A percentile compares a stretch with the other conserved stretches of the same genome.
Conservation (phyloP, 2,113 vertebrate species). For the Pipa parva region DNA sequence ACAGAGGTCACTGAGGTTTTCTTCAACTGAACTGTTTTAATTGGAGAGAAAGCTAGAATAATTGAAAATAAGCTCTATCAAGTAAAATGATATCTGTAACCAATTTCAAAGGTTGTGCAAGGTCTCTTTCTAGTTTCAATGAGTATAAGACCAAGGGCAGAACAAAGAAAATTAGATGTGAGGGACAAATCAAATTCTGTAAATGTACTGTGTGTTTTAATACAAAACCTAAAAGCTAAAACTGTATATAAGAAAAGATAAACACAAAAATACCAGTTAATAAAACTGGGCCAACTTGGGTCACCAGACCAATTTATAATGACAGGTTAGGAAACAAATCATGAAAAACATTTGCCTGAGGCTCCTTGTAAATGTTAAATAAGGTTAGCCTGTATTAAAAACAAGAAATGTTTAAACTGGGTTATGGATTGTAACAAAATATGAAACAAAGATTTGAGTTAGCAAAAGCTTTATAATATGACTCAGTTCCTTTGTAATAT, state of each 20-base stretch:
- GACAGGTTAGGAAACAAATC: neutral
- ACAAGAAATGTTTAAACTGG: neutral
- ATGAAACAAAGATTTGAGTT: neutral
- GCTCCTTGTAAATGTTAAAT: slow-evolving; percentile 2
- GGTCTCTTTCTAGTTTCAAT: neutral
- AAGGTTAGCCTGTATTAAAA: neutral
- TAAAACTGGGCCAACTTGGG: neutral
- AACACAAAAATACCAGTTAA: neutral
- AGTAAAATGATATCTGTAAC: slow-evolving; percentile 35
- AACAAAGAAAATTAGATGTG: slow-evolving; percentile 12
- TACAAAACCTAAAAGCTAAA: neutral
- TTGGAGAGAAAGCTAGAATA: slow-evolving; percentile 30
- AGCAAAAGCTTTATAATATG: neutral
- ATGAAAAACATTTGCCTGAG: neutral
- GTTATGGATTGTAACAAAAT: neutral
- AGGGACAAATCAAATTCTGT: neutral
- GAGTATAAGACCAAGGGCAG: neutral
- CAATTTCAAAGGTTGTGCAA: slow-evolving; percentile 27
- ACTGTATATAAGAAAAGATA: slow-evolving; percentile 4
- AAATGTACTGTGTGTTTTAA: slow-evolving; percentile 3
- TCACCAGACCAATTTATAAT: neutral
- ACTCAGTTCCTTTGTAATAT: neutral
- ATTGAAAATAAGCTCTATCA: slow-evolving; percentile 36
- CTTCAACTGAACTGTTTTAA: slow-evolving; percentile 31
- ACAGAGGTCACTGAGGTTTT: slow-evolving; percentile 31